phyloP scores from a whole-genome alignment of 1,140 invertebrate genomes.

The Scaptomyza montana region DNA sequence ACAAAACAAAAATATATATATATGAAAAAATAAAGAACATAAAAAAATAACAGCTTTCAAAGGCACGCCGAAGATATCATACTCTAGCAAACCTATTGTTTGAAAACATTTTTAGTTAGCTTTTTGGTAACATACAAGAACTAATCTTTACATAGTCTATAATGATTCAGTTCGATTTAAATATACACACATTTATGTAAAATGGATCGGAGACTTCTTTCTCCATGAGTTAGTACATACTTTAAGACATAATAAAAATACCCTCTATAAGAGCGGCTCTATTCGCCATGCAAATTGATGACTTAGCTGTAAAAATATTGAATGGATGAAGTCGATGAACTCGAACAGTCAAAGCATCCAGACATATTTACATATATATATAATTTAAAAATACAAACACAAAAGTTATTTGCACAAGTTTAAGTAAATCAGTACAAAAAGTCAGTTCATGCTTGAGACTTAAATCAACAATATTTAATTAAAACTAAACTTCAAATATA shows the following conservation, averaged over 20 bases:
- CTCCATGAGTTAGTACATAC: too few species aligned
- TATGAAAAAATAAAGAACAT: neutral
- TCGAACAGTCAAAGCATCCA: neutral
- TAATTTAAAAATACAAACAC: neutral
- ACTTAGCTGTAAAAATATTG: neutral
- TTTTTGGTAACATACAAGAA: too few species aligned
- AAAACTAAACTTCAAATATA: neutral
- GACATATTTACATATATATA: neutral
- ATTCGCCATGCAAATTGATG: constrained; percentile 36
- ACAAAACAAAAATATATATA: constrained; percentile 3
- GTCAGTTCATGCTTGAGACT: neutral
- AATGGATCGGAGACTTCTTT: too few species aligned
- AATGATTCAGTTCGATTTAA: too few species aligned
- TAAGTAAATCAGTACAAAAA: neutral
- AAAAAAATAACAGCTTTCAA: neutral
- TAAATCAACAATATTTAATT: neutral
- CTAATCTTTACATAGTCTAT: too few species aligned
- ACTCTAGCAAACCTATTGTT: neutral
- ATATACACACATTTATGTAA: too few species aligned
- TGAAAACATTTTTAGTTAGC: too few species aligned
- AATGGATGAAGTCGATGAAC: too few species aligned
- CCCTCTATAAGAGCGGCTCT: neutral
- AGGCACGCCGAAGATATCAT: neutral
- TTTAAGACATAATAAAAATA: neutral
- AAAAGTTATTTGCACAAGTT: neutral